Evolutionary conservation across 53 echinoderm and acorn worm genomes (phyloP).

Genomic region (Holothuria scabra): DNA sequence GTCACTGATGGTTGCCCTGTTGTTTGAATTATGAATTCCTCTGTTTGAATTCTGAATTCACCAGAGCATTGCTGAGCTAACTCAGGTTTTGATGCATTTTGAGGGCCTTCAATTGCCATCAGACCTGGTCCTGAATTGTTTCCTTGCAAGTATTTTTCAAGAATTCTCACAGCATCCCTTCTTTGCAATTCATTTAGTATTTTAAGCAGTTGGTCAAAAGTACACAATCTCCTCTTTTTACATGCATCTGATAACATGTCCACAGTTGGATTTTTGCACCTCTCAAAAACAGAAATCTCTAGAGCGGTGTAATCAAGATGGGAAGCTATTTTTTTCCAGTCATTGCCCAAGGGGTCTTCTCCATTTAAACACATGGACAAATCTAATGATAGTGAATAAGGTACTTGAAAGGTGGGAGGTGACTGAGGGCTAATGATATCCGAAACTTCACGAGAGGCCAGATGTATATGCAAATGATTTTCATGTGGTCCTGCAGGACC

Average conservation of each 20-base stretch:
- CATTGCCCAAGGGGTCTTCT: neutral
- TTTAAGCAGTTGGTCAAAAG: neutral
- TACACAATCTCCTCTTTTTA: neutral
- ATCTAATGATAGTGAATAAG: neutral
- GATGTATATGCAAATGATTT: neutral
- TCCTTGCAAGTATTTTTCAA: neutral
- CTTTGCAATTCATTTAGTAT: neutral
- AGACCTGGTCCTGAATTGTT: neutral
- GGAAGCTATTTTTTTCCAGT: constrained; percentile 4
- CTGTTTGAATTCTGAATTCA: neutral
- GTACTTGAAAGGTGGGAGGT: constrained; percentile 4
- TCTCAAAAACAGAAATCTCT: neutral
- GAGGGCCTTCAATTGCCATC: no score
- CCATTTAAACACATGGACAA: neutral
- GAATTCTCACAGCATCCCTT: neutral
- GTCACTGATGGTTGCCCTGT: neutral
- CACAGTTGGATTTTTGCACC: neutral
- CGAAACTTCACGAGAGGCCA: neutral
- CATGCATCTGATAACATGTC: neutral
- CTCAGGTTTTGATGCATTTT: no score
- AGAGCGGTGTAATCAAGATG: neutral
- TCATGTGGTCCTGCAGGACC: neutral
- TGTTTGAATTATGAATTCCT: neutral
- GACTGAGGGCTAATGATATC: neutral
- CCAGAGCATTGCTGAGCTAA: neutral